These are phyloP conservation scores for Ashinkailepas kermadecensis DNA, from an alignment of 2,888 invertebrate species.

Conservation along the genomic window DNA sequence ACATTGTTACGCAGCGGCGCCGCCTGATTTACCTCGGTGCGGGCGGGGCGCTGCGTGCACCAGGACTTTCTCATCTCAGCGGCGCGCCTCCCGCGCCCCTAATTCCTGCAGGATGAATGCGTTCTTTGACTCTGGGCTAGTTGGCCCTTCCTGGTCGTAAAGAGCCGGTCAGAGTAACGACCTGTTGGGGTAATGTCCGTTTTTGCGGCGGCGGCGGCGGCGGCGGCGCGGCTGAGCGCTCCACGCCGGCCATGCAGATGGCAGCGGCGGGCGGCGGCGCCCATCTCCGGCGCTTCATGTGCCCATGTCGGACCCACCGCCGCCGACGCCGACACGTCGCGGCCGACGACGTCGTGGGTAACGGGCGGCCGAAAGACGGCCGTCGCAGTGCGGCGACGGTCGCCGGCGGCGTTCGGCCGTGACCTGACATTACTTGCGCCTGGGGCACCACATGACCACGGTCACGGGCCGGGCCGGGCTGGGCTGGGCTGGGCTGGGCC, in stretches of 20 bases:
- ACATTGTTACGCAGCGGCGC: neutral
- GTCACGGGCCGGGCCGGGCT: neutral
- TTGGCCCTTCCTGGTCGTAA: constrained; percentile 23
- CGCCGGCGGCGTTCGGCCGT: neutral
- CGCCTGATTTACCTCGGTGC: neutral
- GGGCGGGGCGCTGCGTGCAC: neutral
- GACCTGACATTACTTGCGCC: constrained; percentile 20
- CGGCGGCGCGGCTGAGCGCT: neutral
- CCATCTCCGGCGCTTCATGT: neutral
- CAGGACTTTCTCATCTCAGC: constrained; percentile 11
- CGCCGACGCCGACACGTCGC: neutral
- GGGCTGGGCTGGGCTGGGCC: neutral
- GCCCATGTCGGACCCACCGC: neutral
- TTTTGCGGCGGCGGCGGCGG: neutral
- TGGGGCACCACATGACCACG: constrained; percentile 6
- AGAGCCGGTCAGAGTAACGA: constrained; percentile 13
- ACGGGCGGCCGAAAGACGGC: neutral
- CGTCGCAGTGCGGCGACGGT: neutral
- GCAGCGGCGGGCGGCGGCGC: neutral
- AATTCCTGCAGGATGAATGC: constrained; percentile 21
- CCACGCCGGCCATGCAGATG: neutral
- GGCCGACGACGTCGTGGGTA: neutral
- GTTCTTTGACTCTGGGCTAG: constrained; percentile 21
- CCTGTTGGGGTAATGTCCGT: constrained; percentile 18
- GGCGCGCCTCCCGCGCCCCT: neutral